phyloP scores from a whole-genome alignment of 2,797 vertebrate species.

The Petrocephalus schoutedeni region DNA sequence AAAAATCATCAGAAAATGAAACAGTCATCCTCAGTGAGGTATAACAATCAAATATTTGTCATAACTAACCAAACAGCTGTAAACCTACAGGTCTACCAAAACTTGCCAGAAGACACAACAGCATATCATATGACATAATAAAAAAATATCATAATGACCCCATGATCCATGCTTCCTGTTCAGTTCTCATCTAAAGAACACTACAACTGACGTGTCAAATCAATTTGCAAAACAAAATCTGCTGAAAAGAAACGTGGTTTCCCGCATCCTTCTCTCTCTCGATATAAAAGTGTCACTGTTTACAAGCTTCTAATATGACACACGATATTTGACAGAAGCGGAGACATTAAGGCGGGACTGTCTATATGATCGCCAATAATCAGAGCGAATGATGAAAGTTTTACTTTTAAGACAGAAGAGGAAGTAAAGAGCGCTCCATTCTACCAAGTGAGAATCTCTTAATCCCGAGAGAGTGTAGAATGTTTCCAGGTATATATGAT shows the following conservation, averaged over 20 bases:
- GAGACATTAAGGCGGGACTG: background rate
- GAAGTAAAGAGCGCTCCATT: background rate
- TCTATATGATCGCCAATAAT: background rate
- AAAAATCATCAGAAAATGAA: background rate
- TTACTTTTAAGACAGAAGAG: background rate
- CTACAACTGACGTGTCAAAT: background rate
- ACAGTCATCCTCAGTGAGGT: background rate
- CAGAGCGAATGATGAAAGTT: background rate
- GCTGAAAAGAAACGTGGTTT: background rate
- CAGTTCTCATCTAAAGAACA: background rate
- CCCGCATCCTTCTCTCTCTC: background rate
- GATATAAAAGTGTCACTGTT: background rate
- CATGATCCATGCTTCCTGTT: background rate
- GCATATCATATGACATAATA: background rate
- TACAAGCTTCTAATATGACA: background rate
- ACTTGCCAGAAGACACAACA: background rate
- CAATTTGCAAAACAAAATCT: background rate
- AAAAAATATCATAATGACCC: background rate
- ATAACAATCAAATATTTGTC: background rate
- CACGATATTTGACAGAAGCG: background rate
- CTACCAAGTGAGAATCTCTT: background rate
- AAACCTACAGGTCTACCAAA: background rate
- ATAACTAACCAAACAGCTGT: background rate
- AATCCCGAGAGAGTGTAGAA: background rate
- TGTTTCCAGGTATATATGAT: background rate